phyloP scores from a whole-genome alignment of 2,797 vertebrate genomes.

The Gallinago solitaria region DNA sequence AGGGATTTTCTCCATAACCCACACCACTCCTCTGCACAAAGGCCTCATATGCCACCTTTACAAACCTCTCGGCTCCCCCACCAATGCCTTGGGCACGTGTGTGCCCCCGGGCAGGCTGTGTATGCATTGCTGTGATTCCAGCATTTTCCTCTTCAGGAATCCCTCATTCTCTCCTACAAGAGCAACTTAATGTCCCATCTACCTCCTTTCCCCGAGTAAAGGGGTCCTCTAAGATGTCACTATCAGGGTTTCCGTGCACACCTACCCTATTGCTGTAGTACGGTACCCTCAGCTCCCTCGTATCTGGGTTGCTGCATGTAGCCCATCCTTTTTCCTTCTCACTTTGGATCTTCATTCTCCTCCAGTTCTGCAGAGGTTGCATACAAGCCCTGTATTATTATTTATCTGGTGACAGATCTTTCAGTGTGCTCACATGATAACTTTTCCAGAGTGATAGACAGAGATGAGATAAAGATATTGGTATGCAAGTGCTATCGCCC shows the following conservation, averaged over 20 bases:
- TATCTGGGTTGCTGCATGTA: not conserved
- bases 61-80: not conserved
- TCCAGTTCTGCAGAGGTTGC: not conserved
- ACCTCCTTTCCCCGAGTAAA: not conserved
- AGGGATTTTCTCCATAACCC: not conserved
- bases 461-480: conserved; percentile 11
- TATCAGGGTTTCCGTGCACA: not conserved
- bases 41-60: not conserved
- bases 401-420: conserved; percentile 13
- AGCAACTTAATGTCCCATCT: not conserved
- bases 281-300: not conserved
- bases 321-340: not conserved
- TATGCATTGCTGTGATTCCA: not conserved
- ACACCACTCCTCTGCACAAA: not conserved
- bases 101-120: not conserved
- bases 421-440: not conserved
- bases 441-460: not conserved
- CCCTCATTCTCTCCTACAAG: not conserved
- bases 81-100: not conserved
- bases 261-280: not conserved
- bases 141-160: not conserved
- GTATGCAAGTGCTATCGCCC: not conserved
- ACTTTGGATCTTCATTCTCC: not conserved
- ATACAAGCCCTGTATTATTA: not conserved
- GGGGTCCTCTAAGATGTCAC: not conserved